Percentiles rank a stretch among this genome's conserved stretches.
Conservation (phyloP, 2,888 invertebrate species). For the Polylopha cassiicola region DNA sequence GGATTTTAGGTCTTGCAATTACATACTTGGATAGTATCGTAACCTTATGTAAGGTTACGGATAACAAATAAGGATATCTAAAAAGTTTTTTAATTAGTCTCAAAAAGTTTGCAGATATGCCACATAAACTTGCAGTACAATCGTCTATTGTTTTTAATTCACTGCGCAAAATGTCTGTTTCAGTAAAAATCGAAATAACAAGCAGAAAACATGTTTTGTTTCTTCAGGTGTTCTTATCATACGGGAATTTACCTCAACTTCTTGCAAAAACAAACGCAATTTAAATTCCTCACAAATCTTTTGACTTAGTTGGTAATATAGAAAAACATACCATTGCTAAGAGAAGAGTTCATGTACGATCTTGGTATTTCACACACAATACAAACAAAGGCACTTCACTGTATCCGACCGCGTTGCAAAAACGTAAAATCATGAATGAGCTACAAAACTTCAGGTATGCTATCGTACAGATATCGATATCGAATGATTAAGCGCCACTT, state of each 20-base stretch:
- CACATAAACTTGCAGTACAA: too few species aligned
- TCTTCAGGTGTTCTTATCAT: constrained; percentile 18
- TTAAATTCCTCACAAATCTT: too few species aligned
- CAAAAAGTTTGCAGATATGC: too few species aligned
- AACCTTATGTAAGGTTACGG: too few species aligned
- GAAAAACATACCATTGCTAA: constrained; percentile 18
- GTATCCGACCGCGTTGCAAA: constrained; percentile 4
- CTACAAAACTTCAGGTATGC: not conserved
- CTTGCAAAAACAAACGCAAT: too few species aligned
- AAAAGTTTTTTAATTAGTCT: too few species aligned
- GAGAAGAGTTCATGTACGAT: constrained; percentile 12
- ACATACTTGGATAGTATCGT: too few species aligned
- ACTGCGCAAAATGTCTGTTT: not conserved
- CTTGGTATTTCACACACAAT: constrained; percentile 12
- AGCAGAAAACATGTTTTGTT: constrained; percentile 12
- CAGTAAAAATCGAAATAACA: not conserved
- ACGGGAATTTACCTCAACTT: constrained; percentile 10
- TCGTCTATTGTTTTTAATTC: too few species aligned
- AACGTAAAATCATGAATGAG: constrained; percentile 16
- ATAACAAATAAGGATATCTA: too few species aligned
- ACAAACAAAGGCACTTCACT: constrained; percentile 10
- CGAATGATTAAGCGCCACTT: constrained; percentile 48
- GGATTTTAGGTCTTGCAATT: too few species aligned
- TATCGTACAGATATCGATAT: constrained; percentile 8
- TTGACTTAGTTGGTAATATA: too few species aligned